Base-by-base conservation (phyloP, 2,797 vertebrate species). In the Phataginus tricuspis region DNA sequence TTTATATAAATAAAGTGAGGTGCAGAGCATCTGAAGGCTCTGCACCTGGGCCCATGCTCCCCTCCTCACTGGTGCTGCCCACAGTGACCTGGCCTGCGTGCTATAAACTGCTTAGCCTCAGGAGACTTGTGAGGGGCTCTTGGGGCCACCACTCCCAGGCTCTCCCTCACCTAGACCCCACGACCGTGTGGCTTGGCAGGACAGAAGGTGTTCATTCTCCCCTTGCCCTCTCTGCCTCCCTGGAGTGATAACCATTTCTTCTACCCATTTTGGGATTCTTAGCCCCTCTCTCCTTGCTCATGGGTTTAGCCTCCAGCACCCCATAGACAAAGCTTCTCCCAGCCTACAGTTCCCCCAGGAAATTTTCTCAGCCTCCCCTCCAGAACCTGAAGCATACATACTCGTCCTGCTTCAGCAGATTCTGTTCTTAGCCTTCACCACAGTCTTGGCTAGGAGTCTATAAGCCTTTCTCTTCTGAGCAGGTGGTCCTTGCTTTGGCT, bases 101-200 rank as follows among this genome's bases (percentile, higher is more conserved):
- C 21, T 57, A 14, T 37, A 25, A 34, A n/a, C 39, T 27, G 10
- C 13, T 92, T 10, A 61, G 9, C 13, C 31, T 53, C 19, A 18
- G 25, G 25, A 25, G 92, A 31, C n/a, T 34, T 3, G 9, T 53
- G 53, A 84, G 16, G 23, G 11, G 27, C 4, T 53, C 68, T 79
- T 1, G 4, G 57, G n/a, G 49, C 37, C 29, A 27, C 7, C 37
- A 15, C 21, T 25, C 18, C 21, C 12, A 51, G 57, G 7, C 29
- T 7, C 11, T 27, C 12, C 18, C 0, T 37, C 7, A 55, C 5
- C 25, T 42, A 3, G 0, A 11, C 25, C 11, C 34, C 2, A n/a
- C 2, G 12, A 12, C 37, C 49, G 37, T 34, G 53, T 57, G 49
- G 72, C 61, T 82, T 12, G 57, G 55, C 21, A n/a, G 74, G 34